Conservation (phyloP, 2,797 vertebrate genomes). For the Graptemys geographica region DNA sequence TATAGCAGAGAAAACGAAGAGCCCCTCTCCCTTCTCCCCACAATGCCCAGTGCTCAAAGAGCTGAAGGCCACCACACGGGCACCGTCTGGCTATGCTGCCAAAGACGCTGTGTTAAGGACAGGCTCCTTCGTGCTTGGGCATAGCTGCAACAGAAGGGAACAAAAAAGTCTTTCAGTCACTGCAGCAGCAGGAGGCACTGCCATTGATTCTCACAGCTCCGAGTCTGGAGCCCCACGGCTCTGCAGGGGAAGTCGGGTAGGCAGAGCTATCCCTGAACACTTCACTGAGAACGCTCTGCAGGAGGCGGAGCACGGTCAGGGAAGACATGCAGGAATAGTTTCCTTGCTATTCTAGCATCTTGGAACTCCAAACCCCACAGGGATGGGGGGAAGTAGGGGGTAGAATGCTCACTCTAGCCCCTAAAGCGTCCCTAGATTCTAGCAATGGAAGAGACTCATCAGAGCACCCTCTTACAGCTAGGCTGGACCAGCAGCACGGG, state of each 20-base stretch:
- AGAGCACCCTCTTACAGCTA: neutral
- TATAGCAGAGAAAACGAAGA: neutral
- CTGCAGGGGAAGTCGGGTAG: neutral
- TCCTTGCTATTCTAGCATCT: neutral
- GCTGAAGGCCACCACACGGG: fast-evolving
- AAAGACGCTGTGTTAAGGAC: fast-evolving
- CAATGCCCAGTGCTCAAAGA: fast-evolving
- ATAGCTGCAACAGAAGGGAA: neutral
- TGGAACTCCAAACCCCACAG: neutral
- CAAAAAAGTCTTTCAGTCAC: fast-evolving
- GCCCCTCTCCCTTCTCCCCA: neutral
- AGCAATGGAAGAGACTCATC: neutral
- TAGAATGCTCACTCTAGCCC: conserved; percentile 48
- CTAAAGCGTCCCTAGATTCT: neutral
- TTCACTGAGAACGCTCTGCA: neutral
- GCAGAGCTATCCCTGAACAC: neutral
- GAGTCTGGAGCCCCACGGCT: fast-evolving
- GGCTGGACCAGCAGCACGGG: neutral
- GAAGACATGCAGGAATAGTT: neutral
- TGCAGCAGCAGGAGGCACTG: neutral
- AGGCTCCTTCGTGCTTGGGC: fast-evolving
- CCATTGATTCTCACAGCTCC: neutral
- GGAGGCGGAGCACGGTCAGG: neutral
- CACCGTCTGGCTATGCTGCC: neutral
- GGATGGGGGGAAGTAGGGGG: neutral